Conservation (phyloP, 2,113 vertebrate genomes). For the Callocephalon fimbriatum region DNA sequence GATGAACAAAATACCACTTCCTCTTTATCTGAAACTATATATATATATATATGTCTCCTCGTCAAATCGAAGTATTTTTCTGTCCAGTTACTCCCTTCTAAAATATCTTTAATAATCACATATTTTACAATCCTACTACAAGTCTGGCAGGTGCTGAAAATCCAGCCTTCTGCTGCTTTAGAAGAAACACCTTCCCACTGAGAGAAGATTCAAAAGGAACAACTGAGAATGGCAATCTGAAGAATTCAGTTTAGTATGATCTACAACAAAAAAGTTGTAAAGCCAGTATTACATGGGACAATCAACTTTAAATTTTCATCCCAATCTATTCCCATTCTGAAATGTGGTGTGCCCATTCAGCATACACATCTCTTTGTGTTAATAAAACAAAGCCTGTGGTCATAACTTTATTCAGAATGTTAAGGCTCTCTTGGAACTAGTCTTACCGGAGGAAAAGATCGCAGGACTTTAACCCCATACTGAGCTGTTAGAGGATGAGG, state of each 20-base stretch:
- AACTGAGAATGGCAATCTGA: neutral
- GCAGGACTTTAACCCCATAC: conserved; percentile 94
- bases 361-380: accelerated
- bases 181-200: neutral
- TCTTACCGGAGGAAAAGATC: conserved; percentile 93
- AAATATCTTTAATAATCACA: neutral
- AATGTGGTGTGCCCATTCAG: neutral
- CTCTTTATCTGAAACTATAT: neutral
- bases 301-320: neutral
- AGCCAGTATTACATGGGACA: neutral
- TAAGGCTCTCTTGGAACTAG: neutral
- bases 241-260: neutral
- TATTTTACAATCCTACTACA: neutral
- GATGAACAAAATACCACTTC: neutral
- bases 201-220: neutral
- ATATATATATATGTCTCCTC: neutral
- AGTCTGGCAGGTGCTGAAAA: neutral
- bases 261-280: neutral
- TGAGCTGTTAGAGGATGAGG: conserved; percentile 96
- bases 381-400: neutral
- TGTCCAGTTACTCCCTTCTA: neutral
- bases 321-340: neutral
- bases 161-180: neutral
- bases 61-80: neutral
- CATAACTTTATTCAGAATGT: neutral